Percentiles rank a stretch among this genome's conserved stretches.
These are phyloP conservation scores for Cataglyphis altisquamis DNA, from an alignment of 2,888 invertebrate genomes.

Conservation along the genomic window DNA sequence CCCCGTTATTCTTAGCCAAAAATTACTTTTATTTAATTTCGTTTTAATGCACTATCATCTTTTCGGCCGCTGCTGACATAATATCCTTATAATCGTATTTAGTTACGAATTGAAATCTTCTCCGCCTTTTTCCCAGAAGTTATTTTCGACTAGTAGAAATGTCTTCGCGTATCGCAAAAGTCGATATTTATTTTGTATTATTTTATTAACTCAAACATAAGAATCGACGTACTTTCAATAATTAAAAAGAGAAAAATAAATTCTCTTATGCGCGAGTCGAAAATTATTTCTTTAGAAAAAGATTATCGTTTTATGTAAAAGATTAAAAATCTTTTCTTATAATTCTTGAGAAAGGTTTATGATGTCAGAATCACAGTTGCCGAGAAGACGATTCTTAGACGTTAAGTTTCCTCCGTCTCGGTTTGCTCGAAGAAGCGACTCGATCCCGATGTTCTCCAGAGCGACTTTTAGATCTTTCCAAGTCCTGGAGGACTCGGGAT, in stretches of 20 bases:
- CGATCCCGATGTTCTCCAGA: conserved; percentile 24
- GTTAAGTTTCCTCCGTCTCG: conserved; percentile 67
- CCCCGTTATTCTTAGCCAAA: conserved; percentile 85
- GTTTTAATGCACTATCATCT: conserved; percentile 66
- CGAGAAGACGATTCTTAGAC: conserved; percentile 63
- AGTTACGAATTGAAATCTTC: neutral
- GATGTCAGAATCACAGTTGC: conserved; percentile 31
- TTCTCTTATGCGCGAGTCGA: neutral
- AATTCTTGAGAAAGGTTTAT: neutral
- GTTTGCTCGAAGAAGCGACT: conserved; percentile 42
- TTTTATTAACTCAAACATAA: neutral
- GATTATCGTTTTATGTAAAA: neutral
- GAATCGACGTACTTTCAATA: neutral
- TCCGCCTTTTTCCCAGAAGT: neutral
- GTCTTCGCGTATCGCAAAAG: neutral
- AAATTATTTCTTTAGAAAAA: conserved; percentile 3
- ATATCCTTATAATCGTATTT: neutral
- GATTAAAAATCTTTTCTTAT: neutral
- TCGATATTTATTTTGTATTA: neutral
- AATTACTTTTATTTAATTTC: conserved; percentile 85
- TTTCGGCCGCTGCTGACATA: conserved; percentile 41
- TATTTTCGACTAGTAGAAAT: conserved; percentile 6
- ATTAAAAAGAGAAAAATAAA: neutral
- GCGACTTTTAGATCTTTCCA: conserved; percentile 9
- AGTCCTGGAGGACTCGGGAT: conserved; percentile 16